Evolutionary conservation across 2,888 invertebrate species (phyloP).

Genomic region (Ennomos erosarius): DNA sequence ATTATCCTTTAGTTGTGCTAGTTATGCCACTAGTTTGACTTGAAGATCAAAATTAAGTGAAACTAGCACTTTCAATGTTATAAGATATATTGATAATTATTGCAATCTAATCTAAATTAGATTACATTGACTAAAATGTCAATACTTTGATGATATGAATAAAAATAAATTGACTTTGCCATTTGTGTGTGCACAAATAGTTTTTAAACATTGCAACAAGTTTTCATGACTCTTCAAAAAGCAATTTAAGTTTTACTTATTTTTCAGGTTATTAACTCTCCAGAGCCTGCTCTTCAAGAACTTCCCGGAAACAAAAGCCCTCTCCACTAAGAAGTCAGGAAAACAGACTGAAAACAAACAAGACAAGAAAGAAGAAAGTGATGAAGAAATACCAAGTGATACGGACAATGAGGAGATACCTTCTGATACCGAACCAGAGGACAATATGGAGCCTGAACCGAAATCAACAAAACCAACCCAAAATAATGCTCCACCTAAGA

Average conservation of each 20-base stretch:
- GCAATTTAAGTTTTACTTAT: conserved; percentile 51
- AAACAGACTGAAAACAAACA: conserved; percentile 37
- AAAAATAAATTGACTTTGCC: too few relatives aligned
- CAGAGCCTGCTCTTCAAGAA: conserved; percentile 83
- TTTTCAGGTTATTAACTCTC: conserved; percentile 71
- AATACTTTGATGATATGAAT: too few relatives aligned
- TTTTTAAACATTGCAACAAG: background rate
- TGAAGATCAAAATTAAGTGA: too few relatives aligned
- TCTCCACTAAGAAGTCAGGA: conserved; percentile 62
- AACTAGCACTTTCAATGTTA: too few relatives aligned
- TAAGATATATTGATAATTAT: too few relatives aligned
- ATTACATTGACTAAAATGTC: too few relatives aligned
- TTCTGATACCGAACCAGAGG: conserved; percentile 85
- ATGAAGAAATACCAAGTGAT: conserved; percentile 78
- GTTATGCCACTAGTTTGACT: too few relatives aligned
- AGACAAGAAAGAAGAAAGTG: conserved; percentile 60
- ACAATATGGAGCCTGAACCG: conserved; percentile 52
- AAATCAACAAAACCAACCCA: conserved; percentile 41
- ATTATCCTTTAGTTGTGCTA: too few relatives aligned
- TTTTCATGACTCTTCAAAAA: background rate
- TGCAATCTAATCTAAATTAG: too few relatives aligned
- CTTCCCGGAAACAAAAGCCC: conserved; percentile 88
- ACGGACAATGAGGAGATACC: conserved; percentile 88
- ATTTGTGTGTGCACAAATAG: too few relatives aligned
- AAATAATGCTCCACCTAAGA: conserved; percentile 49